phyloP scores from a whole-genome alignment of 2,113 vertebrate species.

The Sialia sialis region DNA sequence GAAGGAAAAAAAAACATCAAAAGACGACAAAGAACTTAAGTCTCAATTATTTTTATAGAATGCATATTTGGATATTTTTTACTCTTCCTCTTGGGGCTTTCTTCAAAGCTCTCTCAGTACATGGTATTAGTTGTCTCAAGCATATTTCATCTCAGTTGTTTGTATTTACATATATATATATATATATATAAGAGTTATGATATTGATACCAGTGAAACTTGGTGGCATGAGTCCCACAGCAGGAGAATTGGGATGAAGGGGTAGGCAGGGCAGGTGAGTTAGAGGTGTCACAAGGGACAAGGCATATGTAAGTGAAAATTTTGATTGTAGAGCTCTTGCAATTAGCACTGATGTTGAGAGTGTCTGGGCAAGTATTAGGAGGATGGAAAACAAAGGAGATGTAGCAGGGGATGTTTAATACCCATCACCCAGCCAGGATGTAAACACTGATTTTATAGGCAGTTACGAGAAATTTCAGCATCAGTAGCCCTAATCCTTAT shows the following conservation, averaged over 20 bases:
- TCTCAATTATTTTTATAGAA: not conserved
- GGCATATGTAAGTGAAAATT: not conserved
- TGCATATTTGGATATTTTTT: not conserved
- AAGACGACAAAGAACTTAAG: not conserved
- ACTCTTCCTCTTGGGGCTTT: not conserved
- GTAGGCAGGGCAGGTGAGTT: not conserved
- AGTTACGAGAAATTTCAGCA: not conserved
- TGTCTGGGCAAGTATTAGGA: not conserved
- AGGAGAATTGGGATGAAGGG: not conserved
- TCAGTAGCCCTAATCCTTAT: not conserved
- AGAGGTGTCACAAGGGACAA: rapidly evolving
- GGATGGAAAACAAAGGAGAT: not conserved
- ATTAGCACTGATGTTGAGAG: not conserved
- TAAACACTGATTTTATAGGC: not conserved
- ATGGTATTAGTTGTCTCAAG: not conserved
- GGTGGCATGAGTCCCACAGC: not conserved
- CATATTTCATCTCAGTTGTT: not conserved
- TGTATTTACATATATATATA: not conserved
- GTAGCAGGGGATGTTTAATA: not conserved
- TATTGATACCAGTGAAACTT: not conserved
- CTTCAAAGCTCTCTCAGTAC: not conserved
- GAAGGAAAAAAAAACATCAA: rapidly evolving
- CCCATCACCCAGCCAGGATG: rapidly evolving
- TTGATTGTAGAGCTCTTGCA: not conserved
- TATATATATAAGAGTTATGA: not conserved